These are phyloP conservation scores for Blera fallax DNA, from an alignment of 2,888 invertebrate species.

Conservation along the genomic window DNA sequence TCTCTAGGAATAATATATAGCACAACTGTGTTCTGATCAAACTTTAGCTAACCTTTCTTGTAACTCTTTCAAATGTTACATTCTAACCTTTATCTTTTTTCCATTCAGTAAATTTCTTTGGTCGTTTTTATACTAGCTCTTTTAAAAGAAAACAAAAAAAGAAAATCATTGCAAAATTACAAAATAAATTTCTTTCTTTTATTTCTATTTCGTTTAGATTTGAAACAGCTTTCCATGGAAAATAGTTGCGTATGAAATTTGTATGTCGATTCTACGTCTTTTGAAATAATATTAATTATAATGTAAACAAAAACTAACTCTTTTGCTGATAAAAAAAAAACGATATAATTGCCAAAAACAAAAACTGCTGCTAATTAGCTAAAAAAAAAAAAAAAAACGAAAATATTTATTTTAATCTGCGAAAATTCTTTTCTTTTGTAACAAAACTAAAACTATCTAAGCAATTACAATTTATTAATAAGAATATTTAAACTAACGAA, in stretches of 20 bases:
- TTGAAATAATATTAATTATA: constrained; percentile 64
- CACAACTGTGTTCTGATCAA: constrained; percentile 16
- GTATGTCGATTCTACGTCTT: constrained; percentile 76
- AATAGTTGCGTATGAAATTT: constrained; percentile 77
- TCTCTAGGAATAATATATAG: too few relatives aligned
- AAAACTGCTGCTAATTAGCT: constrained; percentile 57
- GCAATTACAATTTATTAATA: constrained; percentile 34
- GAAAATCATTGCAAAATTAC: constrained; percentile 21
- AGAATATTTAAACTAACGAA: constrained; percentile 22
- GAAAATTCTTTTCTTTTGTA: constrained; percentile 55
- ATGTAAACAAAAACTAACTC: constrained; percentile 36
- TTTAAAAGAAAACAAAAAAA: not conserved
- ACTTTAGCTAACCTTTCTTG: not conserved
- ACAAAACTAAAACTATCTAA: constrained; percentile 32
- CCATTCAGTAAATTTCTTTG: not conserved
- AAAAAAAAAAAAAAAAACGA: constrained; percentile 38
- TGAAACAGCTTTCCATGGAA: constrained; percentile 78
- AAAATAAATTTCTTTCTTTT: constrained; percentile 48
- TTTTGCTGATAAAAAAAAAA: constrained; percentile 24
- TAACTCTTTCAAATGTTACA: not conserved
- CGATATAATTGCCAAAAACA: constrained; percentile 58
- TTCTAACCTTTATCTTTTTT: not conserved
- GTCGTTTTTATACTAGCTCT: not conserved
- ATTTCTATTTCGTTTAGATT: constrained; percentile 76
- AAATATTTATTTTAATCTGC: constrained; percentile 53